A percentile compares a stretch with the other conserved stretches of the same genome.
phyloP scores from a whole-genome alignment of 2,113 vertebrate species.

The Hypocryptadius cinnamomeus region DNA sequence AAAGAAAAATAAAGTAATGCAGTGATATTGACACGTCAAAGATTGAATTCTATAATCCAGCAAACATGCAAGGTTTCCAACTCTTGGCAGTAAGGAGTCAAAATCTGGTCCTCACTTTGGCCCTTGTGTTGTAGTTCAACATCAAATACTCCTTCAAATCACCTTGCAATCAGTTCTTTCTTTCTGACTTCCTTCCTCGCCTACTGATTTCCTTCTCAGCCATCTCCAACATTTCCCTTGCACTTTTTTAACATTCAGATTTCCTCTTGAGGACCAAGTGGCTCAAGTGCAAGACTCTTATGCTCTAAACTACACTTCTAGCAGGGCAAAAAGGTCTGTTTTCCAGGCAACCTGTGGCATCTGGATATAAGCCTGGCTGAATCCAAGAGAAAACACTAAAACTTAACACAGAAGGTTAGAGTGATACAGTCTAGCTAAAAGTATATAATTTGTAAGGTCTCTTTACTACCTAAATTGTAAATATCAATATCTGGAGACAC shows the following conservation, averaged over 20 bases:
- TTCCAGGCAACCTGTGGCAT: background rate
- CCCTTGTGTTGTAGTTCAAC: background rate
- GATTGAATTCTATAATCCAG: background rate
- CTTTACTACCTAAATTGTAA: background rate
- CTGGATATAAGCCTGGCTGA: background rate
- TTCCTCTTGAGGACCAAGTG: background rate
- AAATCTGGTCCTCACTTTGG: background rate
- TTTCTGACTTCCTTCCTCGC: background rate
- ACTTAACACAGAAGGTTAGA: background rate
- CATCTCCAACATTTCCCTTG: constrained; percentile 21
- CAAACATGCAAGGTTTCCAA: background rate
- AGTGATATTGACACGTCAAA: background rate
- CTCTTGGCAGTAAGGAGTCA: background rate
- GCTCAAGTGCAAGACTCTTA: background rate
- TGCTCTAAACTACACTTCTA: background rate
- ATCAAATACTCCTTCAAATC: background rate
- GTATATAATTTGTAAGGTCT: rapidly evolving
- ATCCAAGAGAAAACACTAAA: background rate
- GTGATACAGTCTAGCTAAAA: background rate
- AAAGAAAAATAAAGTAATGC: background rate
- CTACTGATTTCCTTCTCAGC: constrained; percentile 12
- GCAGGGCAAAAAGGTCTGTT: background rate
- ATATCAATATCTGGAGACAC: background rate
- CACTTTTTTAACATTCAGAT: background rate
- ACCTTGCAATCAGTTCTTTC: background rate